A percentile compares a stretch with the other conserved stretches of the same genome.
These are phyloP conservation scores for Pardalotus punctatus DNA, from an alignment of 2,113 vertebrate genomes.

Conservation along the genomic window DNA sequence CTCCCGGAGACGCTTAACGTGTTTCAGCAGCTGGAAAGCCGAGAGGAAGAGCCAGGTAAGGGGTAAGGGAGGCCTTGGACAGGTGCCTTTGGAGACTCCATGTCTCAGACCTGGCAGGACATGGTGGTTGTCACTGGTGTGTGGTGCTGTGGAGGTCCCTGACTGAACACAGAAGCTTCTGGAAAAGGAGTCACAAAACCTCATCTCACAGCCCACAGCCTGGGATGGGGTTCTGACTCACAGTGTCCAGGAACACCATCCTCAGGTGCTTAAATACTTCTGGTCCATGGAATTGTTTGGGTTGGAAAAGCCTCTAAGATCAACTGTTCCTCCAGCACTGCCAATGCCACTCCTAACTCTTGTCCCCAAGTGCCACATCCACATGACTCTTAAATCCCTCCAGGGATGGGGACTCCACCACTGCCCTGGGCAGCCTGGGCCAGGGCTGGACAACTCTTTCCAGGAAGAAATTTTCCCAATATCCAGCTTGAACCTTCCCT, in stretches of 20 bases:
- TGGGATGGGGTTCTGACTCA: rapidly evolving
- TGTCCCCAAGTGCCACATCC: neutral
- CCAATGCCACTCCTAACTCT: neutral
- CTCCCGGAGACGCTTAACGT: conserved; percentile 77
- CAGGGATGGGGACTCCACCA: neutral
- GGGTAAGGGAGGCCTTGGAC: neutral
- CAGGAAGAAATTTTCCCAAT: neutral
- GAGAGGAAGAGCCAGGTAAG: too few species aligned
- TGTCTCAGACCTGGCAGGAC: rapidly evolving
- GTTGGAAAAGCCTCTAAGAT: neutral
- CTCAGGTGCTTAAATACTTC: neutral
- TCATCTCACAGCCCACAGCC: neutral
- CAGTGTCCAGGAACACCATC: neutral
- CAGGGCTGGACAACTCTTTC: neutral
- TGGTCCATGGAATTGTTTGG: neutral
- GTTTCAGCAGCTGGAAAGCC: conserved; percentile 81
- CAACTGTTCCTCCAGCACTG: neutral
- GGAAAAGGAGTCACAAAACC: neutral
- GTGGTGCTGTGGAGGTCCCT: neutral
- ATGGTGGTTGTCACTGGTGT: neutral
- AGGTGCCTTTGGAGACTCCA: rapidly evolving
- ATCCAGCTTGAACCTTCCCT: neutral
- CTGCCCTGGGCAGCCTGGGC: neutral
- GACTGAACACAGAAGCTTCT: neutral
- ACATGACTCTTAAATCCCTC: neutral